Percentiles rank a stretch among this genome's conserved stretches.
Evolutionary conservation across 2,797 vertebrate species (phyloP).

Genomic region (Poeciliopsis infans): DNA sequence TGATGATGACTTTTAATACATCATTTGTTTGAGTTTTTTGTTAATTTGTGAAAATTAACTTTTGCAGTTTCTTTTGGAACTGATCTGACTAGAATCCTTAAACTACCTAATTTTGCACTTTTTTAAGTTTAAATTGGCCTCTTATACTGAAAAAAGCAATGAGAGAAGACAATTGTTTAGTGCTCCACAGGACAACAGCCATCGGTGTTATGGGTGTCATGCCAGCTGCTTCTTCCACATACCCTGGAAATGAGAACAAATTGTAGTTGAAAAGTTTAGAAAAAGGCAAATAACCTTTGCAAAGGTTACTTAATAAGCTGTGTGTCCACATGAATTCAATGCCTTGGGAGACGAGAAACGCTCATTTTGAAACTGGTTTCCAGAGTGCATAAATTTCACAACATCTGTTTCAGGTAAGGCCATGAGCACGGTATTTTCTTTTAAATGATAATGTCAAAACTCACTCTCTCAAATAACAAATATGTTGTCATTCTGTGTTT

Average conservation of each 20-base stretch:
- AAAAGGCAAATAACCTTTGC: neutral
- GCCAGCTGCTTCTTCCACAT: neutral
- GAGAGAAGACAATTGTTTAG: neutral
- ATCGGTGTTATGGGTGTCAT: neutral
- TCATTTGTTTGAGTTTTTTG: neutral
- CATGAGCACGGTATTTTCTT: too few species aligned
- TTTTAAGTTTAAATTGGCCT: neutral
- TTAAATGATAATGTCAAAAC: too few species aligned
- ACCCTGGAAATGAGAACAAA: neutral
- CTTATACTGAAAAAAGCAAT: neutral
- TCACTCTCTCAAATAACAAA: too few species aligned
- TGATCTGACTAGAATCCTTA: neutral
- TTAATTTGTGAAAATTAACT: neutral
- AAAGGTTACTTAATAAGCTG: too few species aligned
- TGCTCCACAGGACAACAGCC: neutral
- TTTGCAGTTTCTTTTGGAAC: neutral
- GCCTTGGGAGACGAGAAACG: too few species aligned
- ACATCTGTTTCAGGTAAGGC: too few species aligned
- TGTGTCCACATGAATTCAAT: too few species aligned
- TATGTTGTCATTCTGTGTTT: too few species aligned
- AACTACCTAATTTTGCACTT: neutral
- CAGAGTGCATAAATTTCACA: too few species aligned
- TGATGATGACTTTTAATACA: neutral
- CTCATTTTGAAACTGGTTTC: too few species aligned
- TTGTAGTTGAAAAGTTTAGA: neutral